These are phyloP conservation scores for Ephestia elutella DNA, from an alignment of 1,140 invertebrate species.

Conservation along the genomic window DNA sequence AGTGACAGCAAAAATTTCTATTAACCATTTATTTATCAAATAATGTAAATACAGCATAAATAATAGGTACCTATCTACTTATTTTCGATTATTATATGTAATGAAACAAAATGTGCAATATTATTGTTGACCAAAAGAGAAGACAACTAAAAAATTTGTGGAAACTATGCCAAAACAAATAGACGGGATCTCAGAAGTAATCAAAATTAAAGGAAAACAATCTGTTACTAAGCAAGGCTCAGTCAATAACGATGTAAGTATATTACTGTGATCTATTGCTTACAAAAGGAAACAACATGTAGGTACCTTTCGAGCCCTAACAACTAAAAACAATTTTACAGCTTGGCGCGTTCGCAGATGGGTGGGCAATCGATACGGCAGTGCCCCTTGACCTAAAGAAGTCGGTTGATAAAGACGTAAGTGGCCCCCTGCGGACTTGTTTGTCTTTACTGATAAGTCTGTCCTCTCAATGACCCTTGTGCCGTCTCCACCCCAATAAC, in stretches of 20 bases:
- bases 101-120: not conserved
- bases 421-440: constrained; percentile 65
- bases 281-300: no score
- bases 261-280: not conserved
- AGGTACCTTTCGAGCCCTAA: not conserved
- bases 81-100: not conserved
- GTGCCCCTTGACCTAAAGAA: constrained; percentile 57
- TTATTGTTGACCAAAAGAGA: not conserved
- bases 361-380: constrained; percentile 64
- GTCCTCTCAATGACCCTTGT: constrained; percentile 43
- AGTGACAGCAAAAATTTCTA: not conserved
- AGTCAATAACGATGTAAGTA: not conserved
- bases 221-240: not conserved
- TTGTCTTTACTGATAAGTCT: constrained; percentile 49
- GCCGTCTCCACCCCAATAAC: constrained; percentile 1
- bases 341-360: constrained; percentile 46
- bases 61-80: not conserved
- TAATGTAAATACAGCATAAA: not conserved
- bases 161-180: constrained; percentile 4
- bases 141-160: not conserved
- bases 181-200: not conserved
- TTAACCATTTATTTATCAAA: not conserved
- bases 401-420: constrained; percentile 62
- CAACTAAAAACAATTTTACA: not conserved
- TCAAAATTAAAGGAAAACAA: not conserved